These are phyloP conservation scores for Euzetes globulus DNA, from an alignment of 2,888 invertebrate genomes.

Conservation along the genomic window DNA sequence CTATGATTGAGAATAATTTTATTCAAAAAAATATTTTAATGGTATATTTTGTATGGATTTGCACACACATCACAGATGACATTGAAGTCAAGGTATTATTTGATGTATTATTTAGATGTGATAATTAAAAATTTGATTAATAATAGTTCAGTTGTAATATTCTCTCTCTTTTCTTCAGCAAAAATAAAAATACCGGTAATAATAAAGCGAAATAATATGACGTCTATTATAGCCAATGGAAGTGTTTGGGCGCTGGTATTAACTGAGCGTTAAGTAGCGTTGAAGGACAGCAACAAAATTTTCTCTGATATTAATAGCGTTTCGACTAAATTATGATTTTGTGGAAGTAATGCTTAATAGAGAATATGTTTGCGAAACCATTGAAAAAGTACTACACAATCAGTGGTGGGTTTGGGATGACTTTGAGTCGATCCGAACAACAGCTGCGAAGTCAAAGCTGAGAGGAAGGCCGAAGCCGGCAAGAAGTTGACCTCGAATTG, in stretches of 20 bases:
- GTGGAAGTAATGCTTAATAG: conserved; percentile 3
- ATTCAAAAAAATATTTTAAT: too few species aligned
- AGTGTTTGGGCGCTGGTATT: neutral
- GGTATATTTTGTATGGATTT: neutral
- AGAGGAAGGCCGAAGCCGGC: conserved; percentile 8
- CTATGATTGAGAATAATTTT: too few species aligned
- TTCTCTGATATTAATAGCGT: neutral
- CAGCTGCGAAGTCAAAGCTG: conserved; percentile 8
- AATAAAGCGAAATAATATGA: neutral
- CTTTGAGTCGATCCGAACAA: neutral
- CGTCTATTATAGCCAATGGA: neutral
- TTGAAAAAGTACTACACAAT: neutral
- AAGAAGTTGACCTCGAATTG: neutral
- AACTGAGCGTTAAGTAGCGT: conserved; percentile 2
- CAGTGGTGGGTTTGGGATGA: conserved; percentile 11
- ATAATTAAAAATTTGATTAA: neutral
- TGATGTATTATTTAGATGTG: neutral
- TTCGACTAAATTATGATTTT: conserved; percentile 8
- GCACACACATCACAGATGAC: neutral
- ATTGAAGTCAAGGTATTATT: conserved; percentile 3
- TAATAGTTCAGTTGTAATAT: conserved; percentile 10
- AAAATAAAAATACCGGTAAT: conserved; percentile 6
- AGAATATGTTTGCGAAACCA: conserved; percentile 8
- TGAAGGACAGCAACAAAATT: conserved; percentile 1
- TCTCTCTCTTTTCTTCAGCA: neutral